Evolutionary conservation across 2,113 vertebrate genomes (phyloP), one percentile per base, ranked within the genome.

Genomic region (Martes martes): DNA sequence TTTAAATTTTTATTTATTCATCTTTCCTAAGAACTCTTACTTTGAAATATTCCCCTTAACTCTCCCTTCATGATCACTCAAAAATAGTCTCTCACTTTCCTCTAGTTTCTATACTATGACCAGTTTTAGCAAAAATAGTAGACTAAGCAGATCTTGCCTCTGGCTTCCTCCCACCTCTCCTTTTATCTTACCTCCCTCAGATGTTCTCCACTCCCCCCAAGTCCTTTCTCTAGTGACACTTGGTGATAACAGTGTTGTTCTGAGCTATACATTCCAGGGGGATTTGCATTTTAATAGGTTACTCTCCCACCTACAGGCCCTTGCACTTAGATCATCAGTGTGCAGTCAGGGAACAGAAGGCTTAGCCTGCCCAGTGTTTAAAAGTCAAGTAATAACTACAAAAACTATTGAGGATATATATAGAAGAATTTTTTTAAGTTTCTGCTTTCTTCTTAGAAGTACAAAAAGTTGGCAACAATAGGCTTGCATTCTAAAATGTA

Each of bases 271-370:
- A 71, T 86, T 91, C 73, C 31, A 50, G 16, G 36, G 57, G 36
- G 78, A 96, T 96, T 88, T 96, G 86, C 74, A 90, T 94, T 96
- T 91, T 94, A 96, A 96, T 24, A 89, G 39, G 26, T 88, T 80
- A 57, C 39, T 80, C 55, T 86, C 33, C 36, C 47, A 84, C 52
- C 76, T 23, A 36, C 10, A 57, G 47, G 79, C 6, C 85, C 78
- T 16, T 33, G 1, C 4, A 39, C 47, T 84, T 84, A 36, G 67
- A 50, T 79, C 73, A 42, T 57, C n/a, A 87, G 55, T 50, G 33
- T 71, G 19, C 9, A 80, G 47, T 80, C 39, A 81, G 45, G 47
- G 73, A 71, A 61, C 7, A 33, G 73, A 71, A 61, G 1, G 28
- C 18, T 94, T 45, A 86, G 36, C 45, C 39, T 79, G 33, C 1